Conservation (phyloP, 1,140 invertebrate species). For the Sesamia nonagrioides region DNA sequence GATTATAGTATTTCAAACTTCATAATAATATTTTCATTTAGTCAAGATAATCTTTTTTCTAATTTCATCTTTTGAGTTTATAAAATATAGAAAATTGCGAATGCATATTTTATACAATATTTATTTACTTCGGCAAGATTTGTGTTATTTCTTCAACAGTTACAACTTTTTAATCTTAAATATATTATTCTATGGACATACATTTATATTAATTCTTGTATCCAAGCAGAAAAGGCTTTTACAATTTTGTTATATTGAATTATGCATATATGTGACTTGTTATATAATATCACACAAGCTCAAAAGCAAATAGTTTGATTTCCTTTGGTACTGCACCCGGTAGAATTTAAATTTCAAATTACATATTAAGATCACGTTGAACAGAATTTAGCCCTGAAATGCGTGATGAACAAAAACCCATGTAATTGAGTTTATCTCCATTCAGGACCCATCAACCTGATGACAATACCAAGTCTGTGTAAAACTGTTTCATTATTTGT, state of each 20-base stretch:
- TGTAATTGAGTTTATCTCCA: neutral
- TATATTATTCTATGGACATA: constrained; percentile 31
- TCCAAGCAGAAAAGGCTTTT: constrained; percentile 7
- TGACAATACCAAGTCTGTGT: neutral
- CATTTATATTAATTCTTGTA: constrained; percentile 28
- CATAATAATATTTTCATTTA: constrained; percentile 39
- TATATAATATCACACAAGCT: neutral
- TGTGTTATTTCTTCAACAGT: constrained; percentile 17
- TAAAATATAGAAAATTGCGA: constrained; percentile 52
- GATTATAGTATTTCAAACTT: constrained; percentile 46
- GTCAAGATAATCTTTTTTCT: constrained; percentile 30
- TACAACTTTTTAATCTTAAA: constrained; percentile 20
- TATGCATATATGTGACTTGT: constrained; percentile 16
- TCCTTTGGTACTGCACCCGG: neutral
- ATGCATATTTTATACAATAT: constrained; percentile 47
- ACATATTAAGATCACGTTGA: neutral
- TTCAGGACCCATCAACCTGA: neutral
- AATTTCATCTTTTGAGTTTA: constrained; percentile 42
- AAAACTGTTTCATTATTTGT: neutral
- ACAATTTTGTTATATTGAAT: neutral
- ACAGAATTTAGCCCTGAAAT: neutral
- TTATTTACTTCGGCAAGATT: constrained; percentile 42
- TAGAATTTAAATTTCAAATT: neutral
- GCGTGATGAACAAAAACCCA: too few relatives aligned
- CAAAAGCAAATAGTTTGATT: neutral